phyloP scores from a whole-genome alignment of 1,140 invertebrate species.

The Wiebesia pumilae region DNA sequence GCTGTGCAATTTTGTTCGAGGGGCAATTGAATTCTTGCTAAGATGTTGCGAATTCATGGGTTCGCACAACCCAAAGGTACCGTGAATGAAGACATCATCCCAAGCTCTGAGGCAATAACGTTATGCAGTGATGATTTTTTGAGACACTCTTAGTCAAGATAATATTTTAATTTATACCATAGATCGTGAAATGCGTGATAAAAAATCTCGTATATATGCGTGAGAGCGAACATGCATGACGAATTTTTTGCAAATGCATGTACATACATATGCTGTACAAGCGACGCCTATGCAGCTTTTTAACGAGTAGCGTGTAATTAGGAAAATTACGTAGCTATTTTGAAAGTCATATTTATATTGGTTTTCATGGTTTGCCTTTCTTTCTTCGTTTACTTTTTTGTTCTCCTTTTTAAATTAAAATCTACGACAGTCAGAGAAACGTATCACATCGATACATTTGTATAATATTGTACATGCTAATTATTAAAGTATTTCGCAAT shows the following conservation, averaged over 20 bases:
- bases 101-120: constrained; percentile 2
- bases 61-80: constrained; percentile 16
- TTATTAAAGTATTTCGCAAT: constrained; percentile 45
- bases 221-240: background rate
- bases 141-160: constrained; percentile 32
- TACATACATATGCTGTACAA: background rate
- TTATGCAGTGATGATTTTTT: constrained; percentile 40
- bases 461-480: constrained; percentile 25
- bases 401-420: constrained; percentile 1
- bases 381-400: background rate
- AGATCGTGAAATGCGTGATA: background rate
- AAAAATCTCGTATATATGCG: constrained; percentile 24
- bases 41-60: constrained; percentile 62
- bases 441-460: constrained; percentile 16
- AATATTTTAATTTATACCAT: constrained; percentile 40
- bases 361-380: constrained; percentile 48
- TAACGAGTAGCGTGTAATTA: constrained; percentile 43
- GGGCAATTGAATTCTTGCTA: constrained; percentile 46
- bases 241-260: constrained; percentile 10
- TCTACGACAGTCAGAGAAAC: background rate
- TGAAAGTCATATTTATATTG: constrained; percentile 52
- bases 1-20: background rate
- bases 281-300: constrained; percentile 38
- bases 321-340: constrained; percentile 51
- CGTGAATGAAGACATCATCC: constrained; percentile 60